Conservation (phyloP, 2,113 vertebrate species). For the Dicrurus megarhynchus region DNA sequence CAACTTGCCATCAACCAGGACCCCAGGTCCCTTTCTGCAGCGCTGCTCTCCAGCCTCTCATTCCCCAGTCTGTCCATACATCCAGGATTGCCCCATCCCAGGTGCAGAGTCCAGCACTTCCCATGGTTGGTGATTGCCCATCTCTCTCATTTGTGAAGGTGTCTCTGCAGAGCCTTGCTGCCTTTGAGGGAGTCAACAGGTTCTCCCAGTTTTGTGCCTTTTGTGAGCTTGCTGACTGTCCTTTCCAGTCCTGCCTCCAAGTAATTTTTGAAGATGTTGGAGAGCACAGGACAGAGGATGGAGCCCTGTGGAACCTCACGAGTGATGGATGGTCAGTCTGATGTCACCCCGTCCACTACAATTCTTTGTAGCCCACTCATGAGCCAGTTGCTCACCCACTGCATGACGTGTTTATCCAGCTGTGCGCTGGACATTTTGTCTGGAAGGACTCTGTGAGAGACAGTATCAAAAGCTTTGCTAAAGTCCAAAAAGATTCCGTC, state of each 20-base stretch:
- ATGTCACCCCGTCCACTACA: too few relatives aligned
- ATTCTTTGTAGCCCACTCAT: too few relatives aligned
- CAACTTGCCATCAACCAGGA: fast-evolving
- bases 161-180: background rate
- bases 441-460: background rate
- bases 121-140: fast-evolving
- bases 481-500: background rate
- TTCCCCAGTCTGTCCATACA: background rate
- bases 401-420: background rate
- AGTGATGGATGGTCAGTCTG: background rate
- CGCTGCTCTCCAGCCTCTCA: fast-evolving
- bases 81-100: fast-evolving
- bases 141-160: too few relatives aligned
- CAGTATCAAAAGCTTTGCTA: background rate
- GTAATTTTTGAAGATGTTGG: background rate
- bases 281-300: background rate
- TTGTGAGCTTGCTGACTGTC: background rate
- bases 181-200: too few relatives aligned
- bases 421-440: background rate
- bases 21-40: background rate
- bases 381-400: background rate
- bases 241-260: background rate
- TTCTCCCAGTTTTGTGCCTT: background rate
- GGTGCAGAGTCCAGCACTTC: too few relatives aligned
- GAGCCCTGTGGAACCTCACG: background rate